These are phyloP conservation scores for Edolisoma coerulescens DNA, from an alignment of 2,113 vertebrate species.

Conservation along the genomic window DNA sequence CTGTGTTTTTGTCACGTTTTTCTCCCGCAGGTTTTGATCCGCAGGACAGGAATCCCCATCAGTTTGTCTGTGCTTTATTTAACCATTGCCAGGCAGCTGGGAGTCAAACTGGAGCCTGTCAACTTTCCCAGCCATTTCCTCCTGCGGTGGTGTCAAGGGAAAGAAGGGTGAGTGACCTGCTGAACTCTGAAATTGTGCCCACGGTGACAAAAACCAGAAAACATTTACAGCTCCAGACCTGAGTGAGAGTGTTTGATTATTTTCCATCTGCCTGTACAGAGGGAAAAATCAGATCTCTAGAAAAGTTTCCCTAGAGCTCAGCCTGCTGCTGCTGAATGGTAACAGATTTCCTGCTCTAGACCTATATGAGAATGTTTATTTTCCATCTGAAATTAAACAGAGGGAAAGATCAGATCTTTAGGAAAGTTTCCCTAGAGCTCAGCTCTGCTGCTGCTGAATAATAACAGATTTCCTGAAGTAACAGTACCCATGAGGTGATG, in stretches of 20 bases:
- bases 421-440: neutral
- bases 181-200: neutral
- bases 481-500: neutral
- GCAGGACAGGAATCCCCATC: slow-evolving; percentile 93
- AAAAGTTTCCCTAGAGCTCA: neutral
- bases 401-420: neutral
- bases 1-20: neutral
- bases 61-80: slow-evolving; percentile 95
- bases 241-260: neutral
- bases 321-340: neutral
- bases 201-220: neutral
- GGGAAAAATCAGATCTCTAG: neutral
- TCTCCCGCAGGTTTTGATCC: slow-evolving; percentile 83
- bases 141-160: slow-evolving; percentile 90
- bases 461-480: neutral
- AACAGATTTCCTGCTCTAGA: neutral
- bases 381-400: neutral
- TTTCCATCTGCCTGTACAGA: neutral
- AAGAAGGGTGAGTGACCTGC: slow-evolving; percentile 74
- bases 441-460: neutral
- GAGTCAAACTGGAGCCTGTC: slow-evolving; percentile 90
- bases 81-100: slow-evolving; percentile 86
- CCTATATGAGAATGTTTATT: neutral
- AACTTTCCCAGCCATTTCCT: slow-evolving; percentile 98
- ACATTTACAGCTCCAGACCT: neutral